Evolutionary conservation across 2,888 invertebrate species (phyloP).

Genomic region (Octodonta nipae): DNA sequence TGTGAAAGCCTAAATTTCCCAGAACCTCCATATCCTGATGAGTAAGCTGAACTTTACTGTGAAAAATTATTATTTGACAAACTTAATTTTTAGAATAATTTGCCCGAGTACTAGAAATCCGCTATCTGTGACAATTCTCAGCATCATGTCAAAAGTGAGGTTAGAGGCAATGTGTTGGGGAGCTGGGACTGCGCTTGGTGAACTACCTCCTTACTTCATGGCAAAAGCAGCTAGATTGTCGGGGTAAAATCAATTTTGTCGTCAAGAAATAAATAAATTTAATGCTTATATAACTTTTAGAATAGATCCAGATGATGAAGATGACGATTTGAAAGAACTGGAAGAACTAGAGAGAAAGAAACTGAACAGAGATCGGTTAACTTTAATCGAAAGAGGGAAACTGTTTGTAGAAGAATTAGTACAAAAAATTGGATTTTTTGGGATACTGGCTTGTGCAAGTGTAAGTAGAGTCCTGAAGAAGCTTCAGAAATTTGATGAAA

Average conservation of each 20-base stretch:
- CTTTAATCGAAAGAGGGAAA: constrained; percentile 64
- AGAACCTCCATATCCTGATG: constrained; percentile 94
- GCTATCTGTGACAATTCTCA: constrained; percentile 67
- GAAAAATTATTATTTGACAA: background rate
- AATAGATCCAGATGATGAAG: constrained; percentile 42
- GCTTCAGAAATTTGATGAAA: no score
- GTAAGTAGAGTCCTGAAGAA: no score
- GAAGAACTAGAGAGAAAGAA: constrained; percentile 57
- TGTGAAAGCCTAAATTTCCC: constrained; percentile 92
- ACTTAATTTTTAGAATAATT: constrained; percentile 54
- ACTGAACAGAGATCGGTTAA: constrained; percentile 43
- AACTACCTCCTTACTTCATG: constrained; percentile 99
- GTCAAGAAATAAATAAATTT: constrained; percentile 1
- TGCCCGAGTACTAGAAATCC: constrained; percentile 58
- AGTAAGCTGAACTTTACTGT: constrained; percentile 45
- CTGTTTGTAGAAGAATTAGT: constrained; percentile 78
- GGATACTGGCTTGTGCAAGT: constrained; percentile 90
- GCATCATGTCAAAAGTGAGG: constrained; percentile 88
- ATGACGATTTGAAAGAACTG: constrained; percentile 59
- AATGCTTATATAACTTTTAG: constrained; percentile 18
- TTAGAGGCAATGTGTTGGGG: constrained; percentile 98
- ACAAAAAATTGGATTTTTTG: constrained; percentile 86
- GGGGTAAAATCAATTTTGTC: constrained; percentile 22
- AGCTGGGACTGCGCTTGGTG: constrained; percentile 93
- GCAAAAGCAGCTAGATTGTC: constrained; percentile 81